Evolutionary conservation across 2,888 invertebrate genomes (phyloP).

Genomic region (Ceramica pisi): DNA sequence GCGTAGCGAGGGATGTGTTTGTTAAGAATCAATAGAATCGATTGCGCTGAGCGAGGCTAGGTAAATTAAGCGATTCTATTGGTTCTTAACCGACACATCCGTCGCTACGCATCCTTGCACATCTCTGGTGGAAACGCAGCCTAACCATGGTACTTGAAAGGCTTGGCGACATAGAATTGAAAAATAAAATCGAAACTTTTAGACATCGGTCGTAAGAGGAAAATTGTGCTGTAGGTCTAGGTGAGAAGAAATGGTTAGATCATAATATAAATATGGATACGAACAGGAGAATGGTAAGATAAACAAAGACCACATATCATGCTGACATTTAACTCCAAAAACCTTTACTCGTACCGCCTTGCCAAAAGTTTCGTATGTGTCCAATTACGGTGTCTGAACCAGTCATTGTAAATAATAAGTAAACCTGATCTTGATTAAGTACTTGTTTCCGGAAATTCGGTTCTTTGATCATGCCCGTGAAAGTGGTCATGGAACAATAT

Average conservation of each 20-base stretch:
- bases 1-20: too few relatives aligned
- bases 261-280: too few relatives aligned
- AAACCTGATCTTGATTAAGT: constrained; percentile 30
- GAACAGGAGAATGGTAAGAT: too few relatives aligned
- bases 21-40: too few relatives aligned
- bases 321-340: not conserved
- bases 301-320: not conserved
- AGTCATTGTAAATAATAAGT: constrained; percentile 25
- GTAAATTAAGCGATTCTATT: too few relatives aligned
- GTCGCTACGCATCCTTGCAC: too few relatives aligned
- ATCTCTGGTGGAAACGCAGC: too few relatives aligned
- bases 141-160: not conserved
- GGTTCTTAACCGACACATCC: too few relatives aligned
- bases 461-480: constrained; percentile 34
- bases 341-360: not conserved
- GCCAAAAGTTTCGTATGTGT: not conserved
- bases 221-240: not conserved
- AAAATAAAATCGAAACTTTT: not conserved
- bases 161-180: too few relatives aligned
- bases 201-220: not conserved
- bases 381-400: constrained; percentile 17
- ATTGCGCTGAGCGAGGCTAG: too few relatives aligned
- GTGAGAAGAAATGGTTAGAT: not conserved
- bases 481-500: constrained; percentile 27
- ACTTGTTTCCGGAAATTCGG: constrained; percentile 38